Evolutionary conservation across 2,797 vertebrate genomes (phyloP).

Genomic region (Tamandua tetradactyla): DNA sequence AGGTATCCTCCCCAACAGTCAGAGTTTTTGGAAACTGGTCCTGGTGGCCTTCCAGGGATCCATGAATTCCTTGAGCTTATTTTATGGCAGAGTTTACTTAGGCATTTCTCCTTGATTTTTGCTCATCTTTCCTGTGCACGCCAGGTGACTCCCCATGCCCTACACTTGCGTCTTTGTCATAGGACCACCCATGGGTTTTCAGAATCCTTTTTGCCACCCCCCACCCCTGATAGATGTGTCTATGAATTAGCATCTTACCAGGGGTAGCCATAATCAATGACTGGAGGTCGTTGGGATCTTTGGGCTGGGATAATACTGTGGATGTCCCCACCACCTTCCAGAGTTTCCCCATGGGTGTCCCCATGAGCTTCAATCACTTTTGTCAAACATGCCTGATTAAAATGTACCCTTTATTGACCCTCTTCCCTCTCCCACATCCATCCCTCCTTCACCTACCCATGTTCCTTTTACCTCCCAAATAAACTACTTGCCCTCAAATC

Average conservation of each 20-base stretch:
- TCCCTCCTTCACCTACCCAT: not conserved
- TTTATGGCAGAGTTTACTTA: not conserved
- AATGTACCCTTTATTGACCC: not conserved
- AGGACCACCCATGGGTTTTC: not conserved
- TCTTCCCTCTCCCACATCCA: not conserved
- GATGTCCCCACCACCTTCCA: not conserved
- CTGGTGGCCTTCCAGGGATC: not conserved
- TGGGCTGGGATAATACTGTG: not conserved
- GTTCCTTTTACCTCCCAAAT: not conserved
- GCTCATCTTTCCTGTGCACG: not conserved
- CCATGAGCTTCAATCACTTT: not conserved
- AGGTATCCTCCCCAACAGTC: not conserved
- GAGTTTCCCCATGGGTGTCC: not conserved
- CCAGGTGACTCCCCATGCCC: not conserved
- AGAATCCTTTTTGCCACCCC: not conserved
- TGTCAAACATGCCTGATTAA: slow-evolving; percentile 8
- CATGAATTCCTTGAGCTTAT: not conserved
- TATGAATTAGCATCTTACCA: not conserved
- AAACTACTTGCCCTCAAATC: not conserved
- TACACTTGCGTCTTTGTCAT: not conserved
- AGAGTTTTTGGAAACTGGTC: slow-evolving; percentile 9
- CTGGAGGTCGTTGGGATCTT: not conserved
- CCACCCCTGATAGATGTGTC: not conserved
- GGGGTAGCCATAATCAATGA: not conserved
- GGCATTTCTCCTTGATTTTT: not conserved